Percentiles rank a stretch among this genome's conserved stretches.
These are phyloP conservation scores for Schlechtendalia chinensis DNA, from an alignment of 1,140 invertebrate species.

Conservation along the genomic window DNA sequence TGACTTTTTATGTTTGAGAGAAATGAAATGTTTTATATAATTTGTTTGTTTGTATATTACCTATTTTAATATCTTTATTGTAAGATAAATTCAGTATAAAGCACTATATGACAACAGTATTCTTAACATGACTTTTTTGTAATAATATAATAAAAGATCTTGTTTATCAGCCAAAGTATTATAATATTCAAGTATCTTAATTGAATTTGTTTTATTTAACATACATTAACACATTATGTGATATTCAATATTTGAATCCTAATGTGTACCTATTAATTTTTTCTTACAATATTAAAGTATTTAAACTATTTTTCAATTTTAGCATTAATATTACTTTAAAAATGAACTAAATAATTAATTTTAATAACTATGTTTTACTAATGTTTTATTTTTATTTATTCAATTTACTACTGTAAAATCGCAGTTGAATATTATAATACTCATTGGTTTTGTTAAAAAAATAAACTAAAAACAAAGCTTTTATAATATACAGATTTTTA, in stretches of 20 bases:
- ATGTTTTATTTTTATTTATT: neutral
- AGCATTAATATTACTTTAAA: too few species aligned
- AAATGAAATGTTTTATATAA: neutral
- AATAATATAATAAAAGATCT: neutral
- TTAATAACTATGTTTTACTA: neutral
- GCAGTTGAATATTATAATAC: neutral
- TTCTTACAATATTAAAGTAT: too few species aligned
- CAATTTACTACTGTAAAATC: neutral
- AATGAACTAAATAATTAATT: neutral
- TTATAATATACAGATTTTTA: neutral
- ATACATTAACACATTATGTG: too few species aligned
- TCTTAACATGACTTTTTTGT: constrained; percentile 1
- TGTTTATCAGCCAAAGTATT: constrained; percentile 7
- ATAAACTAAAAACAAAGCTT: too few species aligned
- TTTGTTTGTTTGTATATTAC: neutral
- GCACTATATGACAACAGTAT: neutral
- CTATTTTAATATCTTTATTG: constrained; percentile 5
- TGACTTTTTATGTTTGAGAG: neutral
- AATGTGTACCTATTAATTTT: too few species aligned
- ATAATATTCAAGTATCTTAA: too few species aligned
- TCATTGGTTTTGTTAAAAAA: neutral
- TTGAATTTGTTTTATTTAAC: too few species aligned
- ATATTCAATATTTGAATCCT: too few species aligned
- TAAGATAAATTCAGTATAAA: neutral
- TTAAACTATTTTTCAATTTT: too few species aligned